Conservation (phyloP, 2,113 vertebrate genomes). For the chimpanzee (Pan troglodytes) region DNA sequence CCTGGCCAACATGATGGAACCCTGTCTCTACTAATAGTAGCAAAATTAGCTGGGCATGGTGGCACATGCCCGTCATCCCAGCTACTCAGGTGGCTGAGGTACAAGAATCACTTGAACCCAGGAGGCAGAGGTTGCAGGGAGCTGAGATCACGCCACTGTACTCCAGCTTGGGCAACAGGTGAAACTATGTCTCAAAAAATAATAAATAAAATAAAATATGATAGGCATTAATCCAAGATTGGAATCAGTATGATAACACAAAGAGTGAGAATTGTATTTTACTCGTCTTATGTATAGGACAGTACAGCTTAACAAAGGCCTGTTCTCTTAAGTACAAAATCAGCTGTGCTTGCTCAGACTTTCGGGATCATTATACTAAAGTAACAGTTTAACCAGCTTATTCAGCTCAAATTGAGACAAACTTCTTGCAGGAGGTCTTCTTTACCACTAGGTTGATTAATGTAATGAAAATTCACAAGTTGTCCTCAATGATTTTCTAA, state of each 20-base stretch:
- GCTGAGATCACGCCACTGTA: too few relatives aligned
- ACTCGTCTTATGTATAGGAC: neutral
- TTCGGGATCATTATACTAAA: neutral
- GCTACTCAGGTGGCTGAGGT: too few relatives aligned
- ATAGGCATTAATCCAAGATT: neutral
- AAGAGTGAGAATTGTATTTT: neutral
- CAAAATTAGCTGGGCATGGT: too few relatives aligned
- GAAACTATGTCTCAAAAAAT: too few relatives aligned
- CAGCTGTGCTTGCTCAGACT: neutral
- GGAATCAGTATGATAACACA: neutral
- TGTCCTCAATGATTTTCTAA: neutral
- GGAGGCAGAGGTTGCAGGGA: too few relatives aligned
- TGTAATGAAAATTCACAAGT: neutral
- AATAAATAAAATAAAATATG: neutral
- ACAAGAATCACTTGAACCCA: too few relatives aligned
- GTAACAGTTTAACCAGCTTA: neutral
- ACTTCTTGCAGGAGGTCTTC: neutral
- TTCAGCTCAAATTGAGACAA: neutral
- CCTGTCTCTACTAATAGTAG: too few relatives aligned
- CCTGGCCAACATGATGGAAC: too few relatives aligned
- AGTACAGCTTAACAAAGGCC: neutral
- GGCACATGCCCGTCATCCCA: too few relatives aligned
- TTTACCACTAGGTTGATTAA: neutral
- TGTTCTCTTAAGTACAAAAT: neutral
- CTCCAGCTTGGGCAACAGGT: too few relatives aligned